Conservation (phyloP, 2,888 invertebrate genomes). For the Lasioglossum villosulum region DNA sequence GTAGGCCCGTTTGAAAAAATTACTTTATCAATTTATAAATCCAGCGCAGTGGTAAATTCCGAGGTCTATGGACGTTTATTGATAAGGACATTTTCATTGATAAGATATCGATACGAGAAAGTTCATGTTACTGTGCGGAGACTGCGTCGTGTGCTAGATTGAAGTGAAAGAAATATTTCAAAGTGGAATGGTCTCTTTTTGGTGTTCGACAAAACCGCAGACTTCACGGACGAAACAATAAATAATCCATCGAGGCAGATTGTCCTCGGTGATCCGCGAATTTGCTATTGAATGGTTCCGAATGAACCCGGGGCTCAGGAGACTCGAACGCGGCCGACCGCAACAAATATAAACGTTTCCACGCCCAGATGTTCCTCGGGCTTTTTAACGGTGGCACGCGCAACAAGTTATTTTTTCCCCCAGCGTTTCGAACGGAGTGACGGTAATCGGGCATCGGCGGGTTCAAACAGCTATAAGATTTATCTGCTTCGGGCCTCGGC, state of each 20-base stretch:
- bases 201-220: not conserved
- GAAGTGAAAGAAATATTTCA: not conserved
- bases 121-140: too few relatives aligned
- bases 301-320: conserved; percentile 18
- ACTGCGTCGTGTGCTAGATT: not conserved
- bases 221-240: not conserved
- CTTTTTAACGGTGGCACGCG: conserved; percentile 30
- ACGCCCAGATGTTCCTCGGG: conserved; percentile 28
- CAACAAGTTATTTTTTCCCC: conserved; percentile 62
- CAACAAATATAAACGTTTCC: conserved; percentile 46
- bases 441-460: conserved; percentile 46
- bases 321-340: not conserved
- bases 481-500: conserved; percentile 46
- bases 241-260: not conserved
- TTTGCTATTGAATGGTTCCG: conserved; percentile 5
- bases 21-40: not conserved
- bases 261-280: conserved; percentile 10
- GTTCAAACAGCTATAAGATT: conserved; percentile 63
- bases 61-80: too few relatives aligned
- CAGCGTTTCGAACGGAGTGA: conserved; percentile 34
- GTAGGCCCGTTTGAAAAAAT: too few relatives aligned
- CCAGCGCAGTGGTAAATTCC: too few relatives aligned
- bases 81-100: too few relatives aligned
- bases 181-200: not conserved
- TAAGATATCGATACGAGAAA: too few relatives aligned